Conservation (phyloP, 2,797 vertebrate species). For the Enteromius argenteus region DNA sequence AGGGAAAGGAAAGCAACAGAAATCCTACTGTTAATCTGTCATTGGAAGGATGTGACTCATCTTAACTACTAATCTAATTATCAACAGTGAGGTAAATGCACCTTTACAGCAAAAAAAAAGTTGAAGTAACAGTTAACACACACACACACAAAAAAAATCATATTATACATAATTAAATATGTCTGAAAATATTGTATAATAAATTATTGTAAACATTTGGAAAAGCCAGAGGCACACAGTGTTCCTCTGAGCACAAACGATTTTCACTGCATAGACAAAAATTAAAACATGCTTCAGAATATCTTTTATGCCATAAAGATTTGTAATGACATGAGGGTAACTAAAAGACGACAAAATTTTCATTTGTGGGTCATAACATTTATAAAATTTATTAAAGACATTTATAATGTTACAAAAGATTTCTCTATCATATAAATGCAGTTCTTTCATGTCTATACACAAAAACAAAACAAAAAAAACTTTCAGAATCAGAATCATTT, state of each 20-base stretch:
- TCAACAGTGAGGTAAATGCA: neutral
- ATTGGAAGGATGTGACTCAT: slow-evolving; percentile 8
- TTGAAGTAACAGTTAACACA: neutral
- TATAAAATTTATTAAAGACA: too few relatives aligned
- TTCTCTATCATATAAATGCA: too few relatives aligned
- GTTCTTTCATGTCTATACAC: too few relatives aligned
- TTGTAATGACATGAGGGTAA: neutral
- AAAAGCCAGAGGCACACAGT: neutral
- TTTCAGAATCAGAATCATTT: neutral
- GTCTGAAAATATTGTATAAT: too few relatives aligned
- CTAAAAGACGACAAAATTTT: neutral
- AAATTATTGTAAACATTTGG: too few relatives aligned
- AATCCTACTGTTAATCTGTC: slow-evolving; percentile 20
- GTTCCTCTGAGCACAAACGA: neutral
- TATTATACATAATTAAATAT: too few relatives aligned
- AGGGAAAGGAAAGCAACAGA: slow-evolving; percentile 10
- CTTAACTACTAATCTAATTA: neutral
- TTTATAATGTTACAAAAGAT: too few relatives aligned
- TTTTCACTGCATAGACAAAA: neutral
- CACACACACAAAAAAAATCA: too few relatives aligned
- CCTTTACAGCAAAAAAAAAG: neutral
- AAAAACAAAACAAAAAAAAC: neutral
- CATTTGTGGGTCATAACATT: neutral
- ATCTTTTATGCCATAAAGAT: too few relatives aligned
- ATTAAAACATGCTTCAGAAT: neutral